Evolutionary conservation across 2,113 vertebrate species (phyloP), one percentile per base, ranked within the genome.

Genomic region (Kryptolebias marmoratus): DNA sequence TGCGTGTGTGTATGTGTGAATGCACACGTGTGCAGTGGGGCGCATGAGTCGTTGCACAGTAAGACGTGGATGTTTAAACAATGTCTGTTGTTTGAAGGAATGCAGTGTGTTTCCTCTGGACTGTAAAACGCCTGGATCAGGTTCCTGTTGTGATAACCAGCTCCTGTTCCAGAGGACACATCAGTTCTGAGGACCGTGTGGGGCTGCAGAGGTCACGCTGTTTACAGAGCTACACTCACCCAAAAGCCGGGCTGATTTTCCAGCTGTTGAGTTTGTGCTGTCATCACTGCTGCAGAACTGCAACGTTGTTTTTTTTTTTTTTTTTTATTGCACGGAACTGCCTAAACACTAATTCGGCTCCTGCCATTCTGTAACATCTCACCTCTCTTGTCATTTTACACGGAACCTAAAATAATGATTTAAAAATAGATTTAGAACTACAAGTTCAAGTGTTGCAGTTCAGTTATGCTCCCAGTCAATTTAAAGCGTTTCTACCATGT

Each of bases 91-190:
- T 81, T 88, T 86, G 83, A 83, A 83, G 78, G 86, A 88, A 88
- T 85, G 80, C 85, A 88, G 86, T 32, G 36, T 75, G 86, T 88
- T 92, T 88, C 89, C 86, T 80, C 76, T 63, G 39, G 54, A 68
- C 86, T 85, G 81, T 89, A 84, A 91, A 89, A 85, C 28, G 74
- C 36, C 81, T 82, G 77, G 76, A 87, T 83, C 39, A 62, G 42
- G 87, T 90, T 89, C 87, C 88, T 90, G 89, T 90, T 87, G 86
- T 87, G 81, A 88, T 79, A 79, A 78, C 65, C 71, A 63, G 68
- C 73, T 69, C 69, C 67, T 79, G 80, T 54, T 79, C 64, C 63
- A 81, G 80, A 64, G 60, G 75, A 22, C 81, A 45, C 77, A 75
- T 78, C 47, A 16, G 68, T 30, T 18, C 48, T 11, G 45, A 85